Conservation (phyloP, 2,797 vertebrate species). For the Dendrocincla fuliginosa region DNA sequence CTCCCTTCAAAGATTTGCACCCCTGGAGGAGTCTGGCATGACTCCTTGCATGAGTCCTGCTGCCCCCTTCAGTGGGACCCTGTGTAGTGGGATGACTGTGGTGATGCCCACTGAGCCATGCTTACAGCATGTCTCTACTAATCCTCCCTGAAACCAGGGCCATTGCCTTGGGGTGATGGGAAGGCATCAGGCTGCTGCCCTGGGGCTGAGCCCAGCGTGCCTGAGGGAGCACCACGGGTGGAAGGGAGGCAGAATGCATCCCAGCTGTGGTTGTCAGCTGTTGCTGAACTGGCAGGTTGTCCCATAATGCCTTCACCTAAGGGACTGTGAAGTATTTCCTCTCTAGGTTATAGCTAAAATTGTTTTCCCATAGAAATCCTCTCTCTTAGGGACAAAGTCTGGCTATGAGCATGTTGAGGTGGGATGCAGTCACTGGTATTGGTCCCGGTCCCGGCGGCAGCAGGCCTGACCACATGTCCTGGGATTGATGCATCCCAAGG, state of each 20-base stretch:
- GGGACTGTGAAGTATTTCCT: not conserved
- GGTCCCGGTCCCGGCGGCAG: fast-evolving
- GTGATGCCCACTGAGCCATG: fast-evolving
- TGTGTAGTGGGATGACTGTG: fast-evolving
- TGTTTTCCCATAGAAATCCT: not conserved
- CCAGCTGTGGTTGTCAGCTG: fast-evolving
- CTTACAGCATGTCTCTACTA: not conserved
- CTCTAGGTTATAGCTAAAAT: not conserved
- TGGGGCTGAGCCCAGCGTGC: not conserved
- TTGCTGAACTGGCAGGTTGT: not conserved
- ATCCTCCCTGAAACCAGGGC: not conserved
- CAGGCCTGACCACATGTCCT: not conserved
- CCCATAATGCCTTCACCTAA: not conserved
- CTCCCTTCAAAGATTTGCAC: not conserved
- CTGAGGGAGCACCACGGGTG: not conserved
- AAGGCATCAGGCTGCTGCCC: not conserved
- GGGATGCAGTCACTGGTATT: not conserved
- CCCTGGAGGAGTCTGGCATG: not conserved
- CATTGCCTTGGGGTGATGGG: fast-evolving
- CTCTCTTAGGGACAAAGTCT: not conserved
- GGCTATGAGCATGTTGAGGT: not conserved
- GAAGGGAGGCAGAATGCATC: not conserved
- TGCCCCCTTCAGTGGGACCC: fast-evolving
- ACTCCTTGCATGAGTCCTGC: fast-evolving
- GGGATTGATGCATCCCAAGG: not conserved